Evolutionary conservation across 2,113 vertebrate genomes (phyloP), one percentile per base, ranked within the genome.

Genomic region (Ornithorhynchus anatinus): DNA sequence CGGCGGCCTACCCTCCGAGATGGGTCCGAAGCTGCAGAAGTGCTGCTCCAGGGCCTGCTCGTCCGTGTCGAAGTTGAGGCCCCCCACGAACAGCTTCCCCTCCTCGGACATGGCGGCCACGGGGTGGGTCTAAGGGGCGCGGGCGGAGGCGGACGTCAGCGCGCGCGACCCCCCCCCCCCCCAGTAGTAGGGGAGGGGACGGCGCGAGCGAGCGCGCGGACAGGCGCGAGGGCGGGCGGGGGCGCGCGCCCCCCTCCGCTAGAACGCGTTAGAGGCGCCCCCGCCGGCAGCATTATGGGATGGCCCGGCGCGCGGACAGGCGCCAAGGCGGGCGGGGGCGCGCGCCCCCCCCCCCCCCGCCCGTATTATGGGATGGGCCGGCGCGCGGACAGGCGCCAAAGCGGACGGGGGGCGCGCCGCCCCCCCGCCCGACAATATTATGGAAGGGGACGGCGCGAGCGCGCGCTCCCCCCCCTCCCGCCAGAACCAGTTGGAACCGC

Each of bases 1-100:
- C n/a, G n/a, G n/a, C n/a, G n/a, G n/a, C n/a, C n/a, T n/a, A 93
- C 94, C 93, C 75, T 95, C 94, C 27, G 91, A 90, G 63, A 95
- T 94, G 38, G 84, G 88, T 58, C 94, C 94, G 36, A 95, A 95
- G 74, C 94, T 94, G 51, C 90, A 86, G 56, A 95, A 95, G 50
- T 94, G 93, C 27, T 91, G 86, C 17, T 90, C 89, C 29, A 95
- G 73, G 10, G 90, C 89, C 15, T 95, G 91, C 51, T 95, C 94
- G 48, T 88, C 93, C 7, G 94, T 95, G 37, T 94, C 93, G 75
- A 94, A 95, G 81, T 92, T 95, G 43, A 95, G 82, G 1, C 94
- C 94, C 3, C 94, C 94, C 38, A 95, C 85, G 66, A 95, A 95
- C 37, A 95, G 73, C 77, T 95, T 95, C 10, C 94, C 94, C 51